These are phyloP conservation scores for Numida meleagris DNA, from an alignment of 2,113 vertebrate species.

Conservation along the genomic window DNA sequence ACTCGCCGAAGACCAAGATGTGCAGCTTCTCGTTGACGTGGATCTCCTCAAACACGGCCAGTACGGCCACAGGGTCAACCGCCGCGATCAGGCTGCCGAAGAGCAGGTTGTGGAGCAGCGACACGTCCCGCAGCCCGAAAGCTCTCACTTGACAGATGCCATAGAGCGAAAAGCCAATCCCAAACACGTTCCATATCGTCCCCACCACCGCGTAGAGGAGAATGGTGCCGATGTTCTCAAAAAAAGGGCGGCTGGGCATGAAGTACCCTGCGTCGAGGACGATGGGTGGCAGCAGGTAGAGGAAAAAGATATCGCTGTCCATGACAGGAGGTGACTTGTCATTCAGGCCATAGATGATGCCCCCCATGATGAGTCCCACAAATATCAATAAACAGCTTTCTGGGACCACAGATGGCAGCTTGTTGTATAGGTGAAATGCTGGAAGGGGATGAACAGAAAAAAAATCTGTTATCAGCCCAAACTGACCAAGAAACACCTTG, in stretches of 20 bases:
- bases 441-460: background rate
- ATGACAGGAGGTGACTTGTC: slow-evolving; percentile 81
- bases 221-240: slow-evolving; percentile 84
- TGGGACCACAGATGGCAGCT: slow-evolving; percentile 81
- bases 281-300: slow-evolving; percentile 85
- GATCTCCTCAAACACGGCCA: slow-evolving; percentile 87
- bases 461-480: background rate
- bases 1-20: slow-evolving; percentile 86
- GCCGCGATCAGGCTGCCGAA: slow-evolving; percentile 84
- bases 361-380: slow-evolving; percentile 84
- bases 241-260: slow-evolving; percentile 83
- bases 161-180: slow-evolving; percentile 82
- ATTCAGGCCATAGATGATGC: slow-evolving; percentile 81
- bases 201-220: slow-evolving; percentile 79
- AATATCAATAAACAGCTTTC: slow-evolving; percentile 86
- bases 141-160: slow-evolving; percentile 81
- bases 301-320: slow-evolving; percentile 85
- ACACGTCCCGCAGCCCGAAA: slow-evolving; percentile 77
- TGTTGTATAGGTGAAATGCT: slow-evolving; percentile 85
- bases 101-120: slow-evolving; percentile 84
- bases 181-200: slow-evolving; percentile 84
- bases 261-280: slow-evolving; percentile 87
- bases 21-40: slow-evolving; percentile 87
- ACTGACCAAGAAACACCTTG: background rate
- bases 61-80: slow-evolving; percentile 81